These are phyloP conservation scores for Drosophila meridiana DNA, from an alignment of 2,888 invertebrate genomes.

Conservation along the genomic window DNA sequence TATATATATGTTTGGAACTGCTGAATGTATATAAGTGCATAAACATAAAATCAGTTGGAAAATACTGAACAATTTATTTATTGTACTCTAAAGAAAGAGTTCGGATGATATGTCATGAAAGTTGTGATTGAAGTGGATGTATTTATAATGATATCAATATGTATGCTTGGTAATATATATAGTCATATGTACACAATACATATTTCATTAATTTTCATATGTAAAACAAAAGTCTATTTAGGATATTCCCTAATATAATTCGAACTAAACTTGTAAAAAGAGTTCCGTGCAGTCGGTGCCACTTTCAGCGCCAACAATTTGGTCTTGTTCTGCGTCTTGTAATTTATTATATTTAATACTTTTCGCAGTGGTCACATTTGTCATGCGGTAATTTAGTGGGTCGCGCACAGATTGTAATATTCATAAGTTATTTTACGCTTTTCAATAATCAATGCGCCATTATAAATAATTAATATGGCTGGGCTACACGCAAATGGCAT, in stretches of 20 bases:
- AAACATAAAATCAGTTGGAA: constrained; percentile 1
- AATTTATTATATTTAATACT: constrained; percentile 59
- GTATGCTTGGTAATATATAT: too few species aligned
- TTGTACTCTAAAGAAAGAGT: background rate
- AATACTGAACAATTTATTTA: constrained; percentile 25
- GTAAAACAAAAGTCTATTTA: too few species aligned
- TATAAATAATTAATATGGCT: constrained; percentile 48
- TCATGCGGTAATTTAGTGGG: constrained; percentile 70
- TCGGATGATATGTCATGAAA: background rate
- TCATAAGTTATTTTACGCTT: constrained; percentile 45
- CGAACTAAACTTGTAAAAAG: background rate
- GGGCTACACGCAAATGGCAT: constrained; percentile 17
- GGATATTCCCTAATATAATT: too few species aligned
- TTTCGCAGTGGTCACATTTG: constrained; percentile 48
- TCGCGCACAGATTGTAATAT: constrained; percentile 32
- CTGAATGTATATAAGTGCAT: background rate
- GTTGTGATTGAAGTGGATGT: too few species aligned
- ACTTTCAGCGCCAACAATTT: background rate
- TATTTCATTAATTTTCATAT: too few species aligned
- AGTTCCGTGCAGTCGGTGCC: background rate
- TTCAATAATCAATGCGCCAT: constrained; percentile 54
- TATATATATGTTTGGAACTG: constrained; percentile 9
- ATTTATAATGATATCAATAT: too few species aligned
- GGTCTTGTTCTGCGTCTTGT: constrained; percentile 19
- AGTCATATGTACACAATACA: too few species aligned